Percentiles rank a stretch among this genome's conserved stretches.
These are phyloP conservation scores for Lathamus discolor DNA, from an alignment of 2,113 vertebrate genomes.

Conservation along the genomic window DNA sequence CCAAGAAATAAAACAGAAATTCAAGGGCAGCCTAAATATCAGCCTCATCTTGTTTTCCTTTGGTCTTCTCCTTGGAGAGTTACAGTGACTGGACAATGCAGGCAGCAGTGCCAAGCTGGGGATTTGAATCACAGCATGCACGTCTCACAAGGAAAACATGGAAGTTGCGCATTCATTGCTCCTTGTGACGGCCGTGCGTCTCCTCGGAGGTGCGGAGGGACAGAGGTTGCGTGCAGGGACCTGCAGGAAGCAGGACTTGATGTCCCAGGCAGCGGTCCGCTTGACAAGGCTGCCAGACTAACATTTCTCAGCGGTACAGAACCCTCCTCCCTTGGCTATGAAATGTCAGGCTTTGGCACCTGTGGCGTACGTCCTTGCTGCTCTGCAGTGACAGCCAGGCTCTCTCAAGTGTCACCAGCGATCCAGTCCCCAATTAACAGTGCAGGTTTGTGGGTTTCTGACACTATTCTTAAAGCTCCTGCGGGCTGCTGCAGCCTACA, in stretches of 20 bases:
- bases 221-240: not conserved
- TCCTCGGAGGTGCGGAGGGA: not conserved
- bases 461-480: conserved; percentile 60
- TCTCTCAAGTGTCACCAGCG: conserved; percentile 65
- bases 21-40: not conserved
- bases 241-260: not conserved
- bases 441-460: conserved; percentile 56
- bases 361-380: conserved; percentile 1
- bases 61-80: not conserved
- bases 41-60: not conserved
- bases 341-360: conserved; percentile 54
- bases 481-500: conserved; percentile 67
- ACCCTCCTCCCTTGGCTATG: not conserved
- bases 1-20: not conserved
- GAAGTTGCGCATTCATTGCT: rapidly evolving
- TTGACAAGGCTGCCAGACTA: conserved; percentile 20
- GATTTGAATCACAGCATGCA: not conserved
- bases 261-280: not conserved
- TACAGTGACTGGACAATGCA: not conserved
- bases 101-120: not conserved
- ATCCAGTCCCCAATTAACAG: conserved; percentile 59
- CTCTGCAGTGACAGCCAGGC: conserved; percentile 54
- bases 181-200: rapidly evolving
- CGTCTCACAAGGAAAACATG: not conserved
- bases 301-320: not conserved